Base-by-base conservation (phyloP, 2,113 vertebrate genomes). In the Clarias gariepinus region DNA sequence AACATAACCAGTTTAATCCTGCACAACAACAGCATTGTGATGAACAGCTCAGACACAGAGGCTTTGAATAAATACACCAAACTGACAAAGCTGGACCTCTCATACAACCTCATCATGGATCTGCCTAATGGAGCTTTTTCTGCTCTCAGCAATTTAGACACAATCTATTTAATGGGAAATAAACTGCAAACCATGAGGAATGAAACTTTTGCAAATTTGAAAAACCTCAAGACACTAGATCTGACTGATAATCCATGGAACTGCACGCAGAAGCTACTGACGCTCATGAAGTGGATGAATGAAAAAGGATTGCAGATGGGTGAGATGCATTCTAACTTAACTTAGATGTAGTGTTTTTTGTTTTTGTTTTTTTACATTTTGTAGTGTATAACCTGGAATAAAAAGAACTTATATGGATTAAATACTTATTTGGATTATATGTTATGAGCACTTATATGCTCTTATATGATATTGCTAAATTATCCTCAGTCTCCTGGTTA, bases 161-260 rank as follows among this genome's bases (percentile, higher is more conserved):
- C 89, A 80, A 91, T 98, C 87, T 91, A 92, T 66, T 91, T 97
- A 55, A 91, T 93, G 41, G 82, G 90, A 16, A 97, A 96, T 85
- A 5, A 64, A 0, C 88, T 97, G 53, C 90, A 87, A 47, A 88
- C 78, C 77, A 89, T 96, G 41, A 77, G 91, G 61, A 86, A 91
- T 73, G 90, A 92, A 82, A 86, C 84, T 84, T 23, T 91, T 4
- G 8, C 5, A 21, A n/a, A n/a, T 58, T 55, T 84, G n/a, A 77
- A 91, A 58, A 91, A 92, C 83, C 86, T 95, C 73, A 90, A 23
- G 84, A 86, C 16, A 81, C 89, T 96, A 13, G 73, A 82, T 91
- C 92, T 98, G 89, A 85, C 90, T 78, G 95, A 87, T 88, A 99
- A 98, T 89, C 96, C 94, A 36, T 98, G 95, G 97, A 95, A 91